Evolutionary conservation across 2,888 invertebrate genomes (phyloP), one percentile per base, ranked within the genome.

Genomic region (Cheilosia urbana): DNA sequence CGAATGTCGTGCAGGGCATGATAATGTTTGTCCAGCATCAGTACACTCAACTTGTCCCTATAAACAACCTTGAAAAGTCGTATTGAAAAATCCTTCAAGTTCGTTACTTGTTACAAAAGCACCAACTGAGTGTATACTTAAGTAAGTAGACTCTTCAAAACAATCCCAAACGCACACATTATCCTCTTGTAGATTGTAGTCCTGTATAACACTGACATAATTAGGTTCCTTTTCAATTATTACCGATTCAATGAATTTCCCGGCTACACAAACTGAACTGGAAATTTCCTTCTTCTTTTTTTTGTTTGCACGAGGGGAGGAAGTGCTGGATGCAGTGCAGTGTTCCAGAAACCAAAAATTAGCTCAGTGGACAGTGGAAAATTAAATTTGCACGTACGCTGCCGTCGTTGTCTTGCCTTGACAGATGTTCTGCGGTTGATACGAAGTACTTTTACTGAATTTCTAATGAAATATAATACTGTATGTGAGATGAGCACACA

Each of bases 281-380:
- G 77, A 68, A 57, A 19, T 68, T 63, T 60, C 42, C 13, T n/a
- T 42, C n/a, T n/a, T n/a, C n/a, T n/a, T 40, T 45, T 69, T 19
- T 71, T n/a, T 76, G 65, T 84, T 84, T 84, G 80, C 84, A 84
- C 84, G 84, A 66, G 40, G 49, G 80, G 49, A 75, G n/a, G 45
- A 45, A n/a, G 45, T 27, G 6, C 27, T 27, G n/a, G 2, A 9
- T 47, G 17, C 45, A 15, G 11, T 75, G 65, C 75, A 80, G 66
- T 84, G 80, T 76, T 75, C 75, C 66, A 84, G 75, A 84, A 84
- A 84, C 75, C 60, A 60, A 71, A 75, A 84, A 84, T 84, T 84
- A 84, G 75, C 75, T 84, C 84, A 84, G 75, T 84, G 84, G 84
- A 80, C 84, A 84, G 80, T 80, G 71, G 75, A 80, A 84, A 84